Percentiles rank a stretch among this genome's conserved stretches.
phyloP scores from a whole-genome alignment of 2,797 vertebrate species.

The Bovichtus diacanthus region DNA sequence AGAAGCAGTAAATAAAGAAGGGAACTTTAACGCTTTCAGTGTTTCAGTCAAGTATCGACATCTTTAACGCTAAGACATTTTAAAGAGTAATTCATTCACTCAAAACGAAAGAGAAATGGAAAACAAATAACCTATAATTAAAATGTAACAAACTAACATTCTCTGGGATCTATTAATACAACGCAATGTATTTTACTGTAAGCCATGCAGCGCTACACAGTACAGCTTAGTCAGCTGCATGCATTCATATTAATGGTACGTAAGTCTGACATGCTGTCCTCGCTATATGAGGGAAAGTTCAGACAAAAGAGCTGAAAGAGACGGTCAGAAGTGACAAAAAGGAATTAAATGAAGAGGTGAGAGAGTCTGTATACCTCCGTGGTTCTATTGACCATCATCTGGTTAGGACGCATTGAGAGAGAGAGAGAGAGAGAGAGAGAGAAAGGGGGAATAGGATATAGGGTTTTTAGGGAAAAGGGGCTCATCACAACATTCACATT shows the following conservation, averaged over 20 bases:
- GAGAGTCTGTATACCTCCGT: conserved; percentile 92
- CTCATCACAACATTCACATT: conserved; percentile 36
- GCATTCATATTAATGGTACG: conserved; percentile 43
- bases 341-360: conserved; percentile 32
- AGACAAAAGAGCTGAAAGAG: conserved; percentile 54
- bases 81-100: background rate
- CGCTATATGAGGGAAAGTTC: conserved; percentile 19
- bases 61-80: background rate
- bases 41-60: conserved; percentile 16
- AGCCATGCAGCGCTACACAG: conserved; percentile 71
- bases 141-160: conserved; percentile 42
- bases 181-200: conserved; percentile 43
- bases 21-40: background rate
- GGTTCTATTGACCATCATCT: conserved; percentile 99
- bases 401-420: conserved; percentile 85
- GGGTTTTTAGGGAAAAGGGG: conserved; percentile 67
- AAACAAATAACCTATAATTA: conserved; percentile 11
- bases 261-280: conserved; percentile 61
- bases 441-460: conserved; percentile 58
- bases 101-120: conserved; percentile 6
- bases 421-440: conserved; percentile 70
- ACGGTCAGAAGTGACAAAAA: conserved; percentile 46
- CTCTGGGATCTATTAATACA: conserved; percentile 10
- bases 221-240: conserved; percentile 51
- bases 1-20: conserved; percentile 36